Evolutionary conservation across 2,888 invertebrate species (phyloP).

Genomic region (Mythimna albipuncta): DNA sequence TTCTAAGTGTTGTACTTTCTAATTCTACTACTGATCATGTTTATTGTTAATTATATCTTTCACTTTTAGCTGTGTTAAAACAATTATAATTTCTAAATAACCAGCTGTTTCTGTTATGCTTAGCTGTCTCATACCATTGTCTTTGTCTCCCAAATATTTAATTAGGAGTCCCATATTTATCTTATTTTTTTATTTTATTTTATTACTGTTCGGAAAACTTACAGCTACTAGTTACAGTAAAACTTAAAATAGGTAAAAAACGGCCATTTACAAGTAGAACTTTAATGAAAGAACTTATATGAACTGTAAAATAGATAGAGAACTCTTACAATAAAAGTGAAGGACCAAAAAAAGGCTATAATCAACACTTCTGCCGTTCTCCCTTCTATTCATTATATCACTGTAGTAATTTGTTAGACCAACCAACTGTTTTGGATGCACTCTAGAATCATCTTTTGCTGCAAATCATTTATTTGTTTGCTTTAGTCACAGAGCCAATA

Average conservation of each 20-base stretch:
- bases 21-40: not conserved
- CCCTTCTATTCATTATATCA: not conserved
- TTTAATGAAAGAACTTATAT: not conserved
- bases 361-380: not conserved
- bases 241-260: no score
- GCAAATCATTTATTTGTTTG: no score
- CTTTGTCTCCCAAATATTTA: not conserved
- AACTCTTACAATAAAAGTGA: no score
- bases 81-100: not conserved
- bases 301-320: no score
- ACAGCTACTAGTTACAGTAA: no score
- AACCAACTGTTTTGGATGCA: no score
- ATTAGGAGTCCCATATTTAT: no score
- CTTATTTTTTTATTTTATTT: no score
- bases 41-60: conserved; percentile 4
- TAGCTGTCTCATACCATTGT: not conserved
- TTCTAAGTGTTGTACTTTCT: conserved; percentile 9
- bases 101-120: not conserved
- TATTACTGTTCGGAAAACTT: no score
- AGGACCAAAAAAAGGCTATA: no score
- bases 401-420: not conserved
- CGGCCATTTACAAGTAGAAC: not conserved
- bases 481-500: not conserved
- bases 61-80: not conserved
- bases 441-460: no score